phyloP scores from a whole-genome alignment of 2,113 vertebrate genomes.

The Atrichornis clamosus region DNA sequence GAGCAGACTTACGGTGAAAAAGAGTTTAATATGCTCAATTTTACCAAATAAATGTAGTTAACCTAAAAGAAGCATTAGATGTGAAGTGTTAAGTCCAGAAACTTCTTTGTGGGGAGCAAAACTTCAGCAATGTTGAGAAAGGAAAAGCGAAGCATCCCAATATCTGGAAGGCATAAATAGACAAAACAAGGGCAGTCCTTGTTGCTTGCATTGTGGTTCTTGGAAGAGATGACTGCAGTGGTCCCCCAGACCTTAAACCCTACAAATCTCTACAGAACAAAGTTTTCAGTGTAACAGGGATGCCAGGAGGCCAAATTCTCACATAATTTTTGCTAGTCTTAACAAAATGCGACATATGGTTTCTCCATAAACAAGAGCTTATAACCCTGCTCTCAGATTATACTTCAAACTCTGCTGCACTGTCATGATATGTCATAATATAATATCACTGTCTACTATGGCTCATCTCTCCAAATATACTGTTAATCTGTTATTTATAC shows the following conservation, averaged over 20 bases:
- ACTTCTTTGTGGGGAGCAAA: background rate
- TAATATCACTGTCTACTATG: background rate
- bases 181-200: background rate
- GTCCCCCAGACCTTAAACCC: background rate
- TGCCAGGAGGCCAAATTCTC: background rate
- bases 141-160: background rate
- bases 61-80: background rate
- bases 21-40: background rate
- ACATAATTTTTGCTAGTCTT: background rate
- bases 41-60: background rate
- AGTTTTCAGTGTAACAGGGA: background rate
- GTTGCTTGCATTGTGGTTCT: background rate
- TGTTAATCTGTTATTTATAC: background rate
- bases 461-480: background rate
- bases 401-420: background rate
- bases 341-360: background rate
- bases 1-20: background rate
- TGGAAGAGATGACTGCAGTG: background rate
- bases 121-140: background rate
- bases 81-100: background rate
- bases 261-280: background rate
- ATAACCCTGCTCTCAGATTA: background rate
- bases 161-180: background rate
- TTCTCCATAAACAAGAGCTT: background rate
- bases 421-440: background rate